phyloP scores from a whole-genome alignment of 2,888 invertebrate genomes.

The Hirtodrosophila confusa region DNA sequence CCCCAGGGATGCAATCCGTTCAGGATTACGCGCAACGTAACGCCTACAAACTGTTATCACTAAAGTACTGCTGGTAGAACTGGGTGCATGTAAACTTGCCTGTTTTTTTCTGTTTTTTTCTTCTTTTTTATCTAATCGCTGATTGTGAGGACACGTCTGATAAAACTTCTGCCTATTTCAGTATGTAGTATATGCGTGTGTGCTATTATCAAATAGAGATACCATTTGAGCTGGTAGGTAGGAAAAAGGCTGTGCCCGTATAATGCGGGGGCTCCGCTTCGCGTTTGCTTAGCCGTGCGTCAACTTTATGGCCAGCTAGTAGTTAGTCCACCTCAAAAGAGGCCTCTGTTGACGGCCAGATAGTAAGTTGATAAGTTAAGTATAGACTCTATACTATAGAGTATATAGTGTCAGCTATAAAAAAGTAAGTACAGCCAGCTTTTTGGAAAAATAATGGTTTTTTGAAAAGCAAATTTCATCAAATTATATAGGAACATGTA shows the following conservation, averaged over 20 bases:
- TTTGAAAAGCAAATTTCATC: too few species aligned
- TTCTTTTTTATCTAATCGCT: conserved; percentile 55
- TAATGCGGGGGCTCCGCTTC: conserved; percentile 33
- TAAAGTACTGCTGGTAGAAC: conserved; percentile 1
- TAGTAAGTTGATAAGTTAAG: conserved; percentile 60
- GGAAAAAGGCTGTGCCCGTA: conserved; percentile 1
- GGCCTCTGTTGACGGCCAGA: conserved; percentile 69
- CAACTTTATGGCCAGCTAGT: conserved; percentile 37
- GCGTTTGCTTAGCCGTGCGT: conserved; percentile 70
- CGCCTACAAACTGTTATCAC: not conserved
- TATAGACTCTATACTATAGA: not conserved
- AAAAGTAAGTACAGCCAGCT: too few species aligned
- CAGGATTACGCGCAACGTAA: conserved; percentile 27
- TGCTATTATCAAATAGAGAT: conserved; percentile 51
- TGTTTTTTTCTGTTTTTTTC: too few species aligned
- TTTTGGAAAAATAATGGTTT: too few species aligned
- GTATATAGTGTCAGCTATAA: not conserved
- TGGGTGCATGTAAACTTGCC: conserved; percentile 36
- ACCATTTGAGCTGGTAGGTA: conserved; percentile 18
- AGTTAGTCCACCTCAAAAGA: conserved; percentile 55
- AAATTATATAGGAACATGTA: too few species aligned
- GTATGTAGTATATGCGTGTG: conserved; percentile 3
- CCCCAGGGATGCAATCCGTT: conserved; percentile 8
- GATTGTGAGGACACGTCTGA: conserved; percentile 49
- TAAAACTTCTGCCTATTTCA: conserved; percentile 23